Percentiles rank a stretch among this genome's conserved stretches.
Evolutionary conservation across 2,888 invertebrate genomes (phyloP).

Genomic region (Molanna angustata): DNA sequence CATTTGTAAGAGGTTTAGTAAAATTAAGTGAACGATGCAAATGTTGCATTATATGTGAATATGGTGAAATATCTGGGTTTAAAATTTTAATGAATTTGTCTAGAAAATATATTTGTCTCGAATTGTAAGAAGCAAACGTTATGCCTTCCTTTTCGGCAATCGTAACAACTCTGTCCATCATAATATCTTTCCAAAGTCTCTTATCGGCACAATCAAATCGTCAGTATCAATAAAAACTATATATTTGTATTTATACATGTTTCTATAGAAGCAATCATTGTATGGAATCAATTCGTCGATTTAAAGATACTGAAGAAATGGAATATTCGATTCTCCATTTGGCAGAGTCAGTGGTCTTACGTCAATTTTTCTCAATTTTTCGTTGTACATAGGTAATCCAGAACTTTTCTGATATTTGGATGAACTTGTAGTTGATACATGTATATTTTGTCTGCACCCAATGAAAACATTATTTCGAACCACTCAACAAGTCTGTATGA

Average conservation of each 20-base stretch:
- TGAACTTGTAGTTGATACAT: constrained; percentile 90
- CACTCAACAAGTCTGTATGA: too few relatives aligned
- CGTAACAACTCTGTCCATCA: too few relatives aligned
- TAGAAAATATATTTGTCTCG: background rate
- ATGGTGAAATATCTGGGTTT: constrained; percentile 76
- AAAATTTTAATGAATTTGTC: constrained; percentile 78
- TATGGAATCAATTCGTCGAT: constrained; percentile 93
- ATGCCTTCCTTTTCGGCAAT: too few relatives aligned
- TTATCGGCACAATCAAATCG: constrained; percentile 89
- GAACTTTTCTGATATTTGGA: constrained; percentile 83
- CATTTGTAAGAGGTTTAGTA: constrained; percentile 88
- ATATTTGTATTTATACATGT: constrained; percentile 85
- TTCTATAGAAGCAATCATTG: constrained; percentile 92
- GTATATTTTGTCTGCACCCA: constrained; percentile 89
- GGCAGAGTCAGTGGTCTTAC: constrained; percentile 81
- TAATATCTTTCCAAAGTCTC: constrained; percentile 68
- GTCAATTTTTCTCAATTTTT: constrained; percentile 63
- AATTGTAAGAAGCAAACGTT: constrained; percentile 1
- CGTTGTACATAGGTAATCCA: constrained; percentile 66
- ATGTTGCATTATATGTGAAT: constrained; percentile 92
- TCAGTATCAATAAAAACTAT: constrained; percentile 88
- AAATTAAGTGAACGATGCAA: constrained; percentile 86
- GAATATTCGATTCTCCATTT: constrained; percentile 86
- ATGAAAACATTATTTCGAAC: constrained; percentile 73
- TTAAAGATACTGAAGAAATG: constrained; percentile 84